Evolutionary conservation across 2,888 invertebrate species (phyloP).

Genomic region (Pseudococcus viburni): DNA sequence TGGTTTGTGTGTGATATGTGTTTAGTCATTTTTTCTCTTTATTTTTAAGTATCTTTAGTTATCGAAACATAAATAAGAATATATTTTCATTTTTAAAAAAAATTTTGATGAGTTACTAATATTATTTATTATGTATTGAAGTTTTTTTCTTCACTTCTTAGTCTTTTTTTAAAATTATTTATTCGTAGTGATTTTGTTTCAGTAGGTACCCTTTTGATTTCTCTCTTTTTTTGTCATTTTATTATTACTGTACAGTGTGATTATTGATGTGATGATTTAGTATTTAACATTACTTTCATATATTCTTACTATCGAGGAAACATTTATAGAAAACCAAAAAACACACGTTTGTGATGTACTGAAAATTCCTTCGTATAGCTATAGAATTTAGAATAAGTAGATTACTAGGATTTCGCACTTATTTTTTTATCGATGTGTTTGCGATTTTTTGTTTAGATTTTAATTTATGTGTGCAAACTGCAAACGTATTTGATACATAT

Average conservation of each 20-base stretch:
- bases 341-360: not conserved
- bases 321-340: not conserved
- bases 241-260: slow-evolving; percentile 29
- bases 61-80: not conserved
- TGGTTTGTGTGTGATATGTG: slow-evolving; percentile 17
- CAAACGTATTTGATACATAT: not conserved
- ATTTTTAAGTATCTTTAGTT: not conserved
- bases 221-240: not conserved
- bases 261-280: slow-evolving; percentile 33
- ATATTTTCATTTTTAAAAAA: not conserved
- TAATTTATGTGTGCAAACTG: not conserved
- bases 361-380: not conserved
- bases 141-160: not conserved
- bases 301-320: not conserved
- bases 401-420: not conserved
- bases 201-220: not conserved
- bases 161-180: not conserved
- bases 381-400: not conserved
- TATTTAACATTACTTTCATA: slow-evolving; percentile 9
- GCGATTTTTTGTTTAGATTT: not conserved
- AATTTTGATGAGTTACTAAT: not conserved
- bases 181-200: not conserved
- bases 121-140: not conserved
- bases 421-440: not conserved
- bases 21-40: slow-evolving; percentile 19